Base-by-base conservation (phyloP, 2,888 invertebrate genomes). In the Aphodius granarius region DNA sequence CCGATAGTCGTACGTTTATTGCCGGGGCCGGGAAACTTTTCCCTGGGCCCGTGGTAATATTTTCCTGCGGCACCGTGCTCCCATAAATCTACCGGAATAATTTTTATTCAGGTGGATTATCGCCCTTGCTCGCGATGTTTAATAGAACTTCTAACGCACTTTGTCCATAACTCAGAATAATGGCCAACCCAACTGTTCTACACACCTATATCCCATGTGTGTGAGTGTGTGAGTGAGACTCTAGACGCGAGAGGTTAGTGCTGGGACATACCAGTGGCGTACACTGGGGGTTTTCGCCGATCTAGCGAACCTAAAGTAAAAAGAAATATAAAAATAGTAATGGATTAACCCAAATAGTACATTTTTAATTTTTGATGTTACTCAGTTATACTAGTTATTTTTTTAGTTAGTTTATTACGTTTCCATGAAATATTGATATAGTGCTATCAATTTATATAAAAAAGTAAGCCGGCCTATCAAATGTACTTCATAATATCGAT, bases 71-170 rank as follows among this genome's bases (percentile, higher is more conserved):
- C 43, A 43, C 43, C 13, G 0, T 13, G 43, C 6, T 6, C 76
- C 76, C 81, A 80, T 82, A 82, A 82, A 82, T 82, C 81, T 78
- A 66, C 75, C 65, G 77, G 80, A 82, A 81, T 81, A 80, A 81
- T 82, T 82, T 82, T 82, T 82, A 82, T 82, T 80, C 81, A 78
- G 43, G 78, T 76, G 83, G 83, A 84, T 84, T 83, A 84, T 83
- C 81, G 83, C 82, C 80, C 78, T 81, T 80, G 81, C 81, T 81
- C 80, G 79, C 81, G 79, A 81, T 82, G 83, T 84, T 84, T 85
- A 85, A 85, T 84, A 84, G 84, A 84, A 84, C 82, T 84, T 84
- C 82, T 81, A 82, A 85, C 85, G 84, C 85, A 84, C 83, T 84
- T 84, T 84, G 78, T 81, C 79, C 83, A 81, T 82, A 82, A 82